A percentile compares a stretch with the other conserved stretches of the same genome.
Conservation (phyloP, 2,797 vertebrate species). For the Pogonophryne albipinna region DNA sequence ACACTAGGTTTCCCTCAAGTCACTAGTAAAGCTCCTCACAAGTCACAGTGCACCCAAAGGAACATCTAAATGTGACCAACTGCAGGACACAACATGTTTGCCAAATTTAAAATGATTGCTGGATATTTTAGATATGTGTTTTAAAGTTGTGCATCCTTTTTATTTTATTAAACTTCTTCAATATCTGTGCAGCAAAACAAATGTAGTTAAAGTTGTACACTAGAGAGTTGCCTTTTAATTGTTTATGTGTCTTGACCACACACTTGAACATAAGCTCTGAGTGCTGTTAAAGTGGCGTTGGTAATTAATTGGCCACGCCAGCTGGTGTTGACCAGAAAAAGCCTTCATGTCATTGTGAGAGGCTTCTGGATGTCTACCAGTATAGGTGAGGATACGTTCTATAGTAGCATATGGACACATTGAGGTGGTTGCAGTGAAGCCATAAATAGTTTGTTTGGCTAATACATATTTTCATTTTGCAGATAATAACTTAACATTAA, state of each 20-base stretch:
- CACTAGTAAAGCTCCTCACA: slow-evolving; percentile 27
- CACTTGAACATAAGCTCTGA: no score
- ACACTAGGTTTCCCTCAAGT: neutral
- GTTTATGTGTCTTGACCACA: neutral
- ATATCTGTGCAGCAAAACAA: neutral
- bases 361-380: slow-evolving; percentile 18
- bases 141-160: neutral
- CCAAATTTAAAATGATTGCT: neutral
- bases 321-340: slow-evolving; percentile 66
- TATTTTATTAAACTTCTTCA: neutral
- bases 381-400: neutral
- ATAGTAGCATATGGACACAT: neutral
- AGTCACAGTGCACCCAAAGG: neutral
- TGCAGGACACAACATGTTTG: neutral
- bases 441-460: neutral
- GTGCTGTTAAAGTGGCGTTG: neutral
- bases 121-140: neutral
- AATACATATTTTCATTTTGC: neutral
- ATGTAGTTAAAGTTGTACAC: neutral
- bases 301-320: slow-evolving; percentile 42
- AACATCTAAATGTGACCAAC: neutral
- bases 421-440: slow-evolving; percentile 9
- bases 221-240: neutral
- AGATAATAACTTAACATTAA: no score
- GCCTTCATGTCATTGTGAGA: slow-evolving; percentile 42